Evolutionary conservation across 2,888 invertebrate genomes (phyloP).

Genomic region (Aethes cnicana): DNA sequence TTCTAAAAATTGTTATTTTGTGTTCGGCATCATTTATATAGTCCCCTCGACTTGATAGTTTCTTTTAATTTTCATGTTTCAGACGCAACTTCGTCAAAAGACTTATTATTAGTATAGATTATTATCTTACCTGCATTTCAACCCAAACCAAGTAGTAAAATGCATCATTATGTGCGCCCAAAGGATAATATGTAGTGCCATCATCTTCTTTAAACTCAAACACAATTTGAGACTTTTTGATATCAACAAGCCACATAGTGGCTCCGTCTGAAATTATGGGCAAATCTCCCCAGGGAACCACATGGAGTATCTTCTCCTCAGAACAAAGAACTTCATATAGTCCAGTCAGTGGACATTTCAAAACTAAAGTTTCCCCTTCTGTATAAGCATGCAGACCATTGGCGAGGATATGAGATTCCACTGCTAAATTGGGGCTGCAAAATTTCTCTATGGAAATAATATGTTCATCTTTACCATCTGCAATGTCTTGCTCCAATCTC

Average conservation of each 20-base stretch:
- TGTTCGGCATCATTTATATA: too few species aligned
- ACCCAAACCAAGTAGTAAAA: conserved; percentile 61
- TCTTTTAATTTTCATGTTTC: too few species aligned
- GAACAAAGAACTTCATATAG: conserved; percentile 45
- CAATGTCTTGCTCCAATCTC: conserved; percentile 47
- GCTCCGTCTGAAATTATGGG: conserved; percentile 48
- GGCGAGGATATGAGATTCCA: conserved; percentile 30
- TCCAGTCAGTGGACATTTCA: conserved; percentile 59
- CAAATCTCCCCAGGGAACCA: conserved; percentile 55
- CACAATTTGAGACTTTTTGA: conserved; percentile 47
- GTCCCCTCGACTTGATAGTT: too few species aligned
- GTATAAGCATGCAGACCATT: conserved; percentile 51
- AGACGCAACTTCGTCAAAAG: too few species aligned
- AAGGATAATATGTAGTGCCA: conserved; percentile 50
- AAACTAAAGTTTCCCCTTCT: conserved; percentile 43
- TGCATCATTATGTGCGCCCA: conserved; percentile 49
- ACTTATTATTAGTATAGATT: too few species aligned
- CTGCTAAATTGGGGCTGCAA: conserved; percentile 24
- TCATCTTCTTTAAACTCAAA: conserved; percentile 50
- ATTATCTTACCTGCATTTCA: conserved; percentile 20
- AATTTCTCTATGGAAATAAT: conserved; percentile 49
- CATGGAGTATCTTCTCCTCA: conserved; percentile 41
- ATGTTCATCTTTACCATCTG: conserved; percentile 43
- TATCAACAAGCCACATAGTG: conserved; percentile 61
- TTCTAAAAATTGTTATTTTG: too few species aligned